A percentile compares a stretch with the other conserved stretches of the same genome.
Evolutionary conservation across 1,140 invertebrate species (phyloP).

Genomic region (Rhopalosiphum maidis): DNA sequence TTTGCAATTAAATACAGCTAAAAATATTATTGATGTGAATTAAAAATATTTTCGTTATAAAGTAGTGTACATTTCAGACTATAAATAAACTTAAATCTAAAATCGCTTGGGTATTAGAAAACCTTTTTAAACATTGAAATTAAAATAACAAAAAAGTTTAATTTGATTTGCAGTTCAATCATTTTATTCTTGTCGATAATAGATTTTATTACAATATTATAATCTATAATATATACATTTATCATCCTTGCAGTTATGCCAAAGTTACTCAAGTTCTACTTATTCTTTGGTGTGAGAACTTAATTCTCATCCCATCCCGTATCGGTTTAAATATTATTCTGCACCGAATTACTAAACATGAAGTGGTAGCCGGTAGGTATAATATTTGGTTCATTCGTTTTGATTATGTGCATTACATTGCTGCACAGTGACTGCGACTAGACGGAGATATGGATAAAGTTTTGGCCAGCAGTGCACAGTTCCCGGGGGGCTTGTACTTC

Average conservation of each 20-base stretch:
- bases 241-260: not conserved
- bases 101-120: not conserved
- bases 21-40: too few relatives aligned
- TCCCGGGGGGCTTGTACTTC: conserved; percentile 44
- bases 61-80: too few relatives aligned
- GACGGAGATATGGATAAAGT: conserved; percentile 33
- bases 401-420: not conserved
- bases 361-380: not conserved
- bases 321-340: not conserved
- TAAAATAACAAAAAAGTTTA: not conserved
- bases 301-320: not conserved
- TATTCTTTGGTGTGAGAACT: not conserved
- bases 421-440: not conserved
- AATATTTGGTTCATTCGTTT: conserved; percentile 33
- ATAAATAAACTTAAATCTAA: not conserved
- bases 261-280: not conserved
- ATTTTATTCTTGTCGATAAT: too few relatives aligned
- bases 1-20: too few relatives aligned
- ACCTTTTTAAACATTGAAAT: not conserved
- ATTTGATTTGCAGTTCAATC: not conserved
- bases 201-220: not conserved
- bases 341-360: not conserved
- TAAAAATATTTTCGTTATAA: too few relatives aligned
- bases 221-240: not conserved
- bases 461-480: conserved; percentile 1